These are phyloP conservation scores for Galeopsomyia nigrocyanea DNA, from an alignment of 2,888 invertebrate species.

Conservation along the genomic window DNA sequence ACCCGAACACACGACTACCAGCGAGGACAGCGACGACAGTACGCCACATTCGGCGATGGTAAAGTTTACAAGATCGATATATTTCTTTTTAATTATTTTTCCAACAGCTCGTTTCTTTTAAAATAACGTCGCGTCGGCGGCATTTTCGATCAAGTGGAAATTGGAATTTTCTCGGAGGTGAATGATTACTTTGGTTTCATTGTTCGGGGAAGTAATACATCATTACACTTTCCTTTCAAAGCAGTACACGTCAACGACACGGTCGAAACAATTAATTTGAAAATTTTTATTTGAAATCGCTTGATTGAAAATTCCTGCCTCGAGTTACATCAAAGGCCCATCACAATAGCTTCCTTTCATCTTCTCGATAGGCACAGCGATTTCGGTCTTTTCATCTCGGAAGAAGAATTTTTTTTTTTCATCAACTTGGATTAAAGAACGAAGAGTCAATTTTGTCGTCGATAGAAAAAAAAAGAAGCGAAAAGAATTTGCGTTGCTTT, in stretches of 20 bases:
- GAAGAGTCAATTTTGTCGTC: slow-evolving; percentile 37
- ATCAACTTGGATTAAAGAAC: no score
- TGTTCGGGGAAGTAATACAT: neutral
- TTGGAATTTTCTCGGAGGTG: neutral
- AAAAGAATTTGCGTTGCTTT: neutral
- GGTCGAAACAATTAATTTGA: neutral
- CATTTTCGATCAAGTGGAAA: no score
- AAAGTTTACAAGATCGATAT: slow-evolving; percentile 34
- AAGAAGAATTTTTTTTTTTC: slow-evolving; percentile 30
- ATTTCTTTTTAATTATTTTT: slow-evolving; percentile 1
- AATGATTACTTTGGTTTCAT: neutral
- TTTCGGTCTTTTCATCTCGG: slow-evolving; percentile 26
- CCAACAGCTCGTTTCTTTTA: no score
- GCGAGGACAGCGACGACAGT: slow-evolving; percentile 90
- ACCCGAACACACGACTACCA: slow-evolving; percentile 78
- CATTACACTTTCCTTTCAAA: neutral
- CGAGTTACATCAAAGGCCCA: slow-evolving; percentile 25
- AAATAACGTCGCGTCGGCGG: no score
- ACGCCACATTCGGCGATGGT: slow-evolving; percentile 78
- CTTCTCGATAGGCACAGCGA: slow-evolving; percentile 16
- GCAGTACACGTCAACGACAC: no score
- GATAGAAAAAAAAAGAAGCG: neutral
- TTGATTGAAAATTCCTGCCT: slow-evolving; percentile 21
- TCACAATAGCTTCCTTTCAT: slow-evolving; percentile 28
- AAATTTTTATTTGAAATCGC: slow-evolving; percentile 20